Percentiles rank a stretch among this genome's conserved stretches.
phyloP scores from a whole-genome alignment of 2,113 vertebrate species.

The Himantopus leucocephalus region DNA sequence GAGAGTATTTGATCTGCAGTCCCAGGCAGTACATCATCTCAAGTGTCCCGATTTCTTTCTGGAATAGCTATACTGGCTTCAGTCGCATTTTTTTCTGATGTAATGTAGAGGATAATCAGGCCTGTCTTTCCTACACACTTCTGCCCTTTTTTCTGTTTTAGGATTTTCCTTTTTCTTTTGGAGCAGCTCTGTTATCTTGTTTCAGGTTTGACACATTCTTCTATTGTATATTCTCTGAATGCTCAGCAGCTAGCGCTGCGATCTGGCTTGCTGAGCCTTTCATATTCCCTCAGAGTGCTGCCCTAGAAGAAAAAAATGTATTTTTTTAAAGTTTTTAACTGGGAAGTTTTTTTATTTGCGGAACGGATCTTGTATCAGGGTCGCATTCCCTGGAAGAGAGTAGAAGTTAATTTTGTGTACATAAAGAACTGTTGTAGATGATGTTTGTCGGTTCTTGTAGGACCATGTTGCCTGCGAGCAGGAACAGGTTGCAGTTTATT shows the following conservation, averaged over 20 bases:
- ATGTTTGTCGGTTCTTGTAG: background rate
- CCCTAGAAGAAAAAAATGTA: background rate
- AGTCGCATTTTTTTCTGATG: background rate
- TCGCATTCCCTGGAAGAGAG: background rate
- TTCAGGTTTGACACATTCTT: slow-evolving; percentile 36
- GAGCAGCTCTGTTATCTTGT: background rate
- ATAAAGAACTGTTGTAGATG: background rate
- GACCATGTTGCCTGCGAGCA: background rate
- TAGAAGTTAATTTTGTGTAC: background rate
- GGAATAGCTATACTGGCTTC: slow-evolving; percentile 40
- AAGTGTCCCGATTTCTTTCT: slow-evolving; percentile 28
- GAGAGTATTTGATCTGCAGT: slow-evolving; percentile 54
- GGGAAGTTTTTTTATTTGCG: background rate
- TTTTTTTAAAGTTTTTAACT: background rate
- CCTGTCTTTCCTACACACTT: slow-evolving; percentile 17
- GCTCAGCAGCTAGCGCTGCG: background rate
- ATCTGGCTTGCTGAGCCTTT: slow-evolving; percentile 22
- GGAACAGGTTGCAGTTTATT: background rate
- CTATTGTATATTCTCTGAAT: slow-evolving; percentile 1
- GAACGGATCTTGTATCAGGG: background rate
- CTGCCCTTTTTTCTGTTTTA: background rate
- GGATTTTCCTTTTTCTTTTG: slow-evolving; percentile 2
- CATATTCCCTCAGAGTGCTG: background rate
- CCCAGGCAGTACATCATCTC: slow-evolving; percentile 24
- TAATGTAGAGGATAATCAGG: slow-evolving; percentile 32